Base-by-base conservation (phyloP, 2,113 vertebrate genomes). In the Perca fluviatilis region DNA sequence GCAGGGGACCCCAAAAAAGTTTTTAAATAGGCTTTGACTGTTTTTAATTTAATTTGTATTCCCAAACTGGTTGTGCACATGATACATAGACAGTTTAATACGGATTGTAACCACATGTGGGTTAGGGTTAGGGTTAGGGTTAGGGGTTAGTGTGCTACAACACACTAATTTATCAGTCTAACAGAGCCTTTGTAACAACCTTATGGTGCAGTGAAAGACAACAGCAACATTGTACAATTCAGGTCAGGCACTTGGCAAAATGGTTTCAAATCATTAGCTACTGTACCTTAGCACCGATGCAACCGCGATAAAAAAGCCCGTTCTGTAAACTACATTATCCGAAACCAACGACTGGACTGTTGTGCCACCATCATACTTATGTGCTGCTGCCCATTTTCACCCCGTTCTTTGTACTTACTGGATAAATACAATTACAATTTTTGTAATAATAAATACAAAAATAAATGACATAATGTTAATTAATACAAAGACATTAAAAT, bases 181-280 rank as follows among this genome's bases (percentile, higher is more conserved):
- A 83, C 71, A 79, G 49, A 70, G 82, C 74, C 74, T 92, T 93
- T 71, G 87, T 87, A 89, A 88, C 82, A 93, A 88, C 66, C 69
- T 33, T 79, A 56, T 81, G 86, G 78, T 90, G 74, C 88, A 80
- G 79, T 72, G 57, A 90, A 89, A 76, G 67, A 81, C 64, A 75
- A 63, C 69, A 85, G 79, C 66, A 79, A 69, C 64, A 79, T 23
- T 50, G 67, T 77, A 81, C 80, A 79, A 51, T 74, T 90, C 40
- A 60, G 49, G 70, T 87, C 78, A 95, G 94, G 95, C 95, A 95
- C 95, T 95, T 95, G 63, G 77, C 85, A 77, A 83, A 83, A 92
- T 91, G 74, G 40, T n/a, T 78, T 85, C 46, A 65, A 88, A 86
- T 86, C 66, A 64, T 80, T 66, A 84, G 75, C 72, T 68, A 62